A percentile compares a stretch with the other conserved stretches of the same genome.
These are phyloP conservation scores for Bubalus kerabau DNA, from an alignment of 2,113 vertebrate species.

Conservation along the genomic window DNA sequence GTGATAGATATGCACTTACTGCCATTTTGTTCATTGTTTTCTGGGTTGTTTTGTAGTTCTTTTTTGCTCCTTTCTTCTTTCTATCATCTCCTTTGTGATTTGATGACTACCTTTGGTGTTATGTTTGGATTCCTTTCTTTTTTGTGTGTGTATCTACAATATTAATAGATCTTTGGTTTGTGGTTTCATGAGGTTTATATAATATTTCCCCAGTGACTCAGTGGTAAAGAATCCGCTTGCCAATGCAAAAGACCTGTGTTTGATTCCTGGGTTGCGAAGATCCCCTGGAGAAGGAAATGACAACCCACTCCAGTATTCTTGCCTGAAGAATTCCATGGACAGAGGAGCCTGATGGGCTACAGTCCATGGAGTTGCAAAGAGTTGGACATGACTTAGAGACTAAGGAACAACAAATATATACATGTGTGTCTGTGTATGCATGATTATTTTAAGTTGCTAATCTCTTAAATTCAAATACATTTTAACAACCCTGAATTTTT, in stretches of 20 bases:
- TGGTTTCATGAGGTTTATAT: background rate
- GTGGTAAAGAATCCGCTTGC: background rate
- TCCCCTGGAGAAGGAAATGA: background rate
- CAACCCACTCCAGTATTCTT: background rate
- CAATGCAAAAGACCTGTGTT: background rate
- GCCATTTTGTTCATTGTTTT: background rate
- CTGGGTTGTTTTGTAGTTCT: background rate
- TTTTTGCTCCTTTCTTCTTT: background rate
- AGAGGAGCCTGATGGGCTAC: background rate
- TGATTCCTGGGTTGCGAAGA: fast-evolving
- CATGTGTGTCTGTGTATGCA: background rate
- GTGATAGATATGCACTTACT: background rate
- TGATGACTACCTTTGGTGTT: background rate
- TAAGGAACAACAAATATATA: background rate
- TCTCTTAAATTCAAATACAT: background rate
- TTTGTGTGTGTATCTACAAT: background rate
- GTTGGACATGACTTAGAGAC: background rate
- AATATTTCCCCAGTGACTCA: background rate
- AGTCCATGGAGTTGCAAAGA: fast-evolving
- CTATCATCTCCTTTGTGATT: background rate
- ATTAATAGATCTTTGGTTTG: background rate
- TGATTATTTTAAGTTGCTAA: background rate
- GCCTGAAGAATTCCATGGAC: background rate
- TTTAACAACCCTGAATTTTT: background rate
- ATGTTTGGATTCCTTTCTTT: background rate